Base-by-base conservation (phyloP, 2,888 invertebrate genomes). In the Phortica okadai region DNA sequence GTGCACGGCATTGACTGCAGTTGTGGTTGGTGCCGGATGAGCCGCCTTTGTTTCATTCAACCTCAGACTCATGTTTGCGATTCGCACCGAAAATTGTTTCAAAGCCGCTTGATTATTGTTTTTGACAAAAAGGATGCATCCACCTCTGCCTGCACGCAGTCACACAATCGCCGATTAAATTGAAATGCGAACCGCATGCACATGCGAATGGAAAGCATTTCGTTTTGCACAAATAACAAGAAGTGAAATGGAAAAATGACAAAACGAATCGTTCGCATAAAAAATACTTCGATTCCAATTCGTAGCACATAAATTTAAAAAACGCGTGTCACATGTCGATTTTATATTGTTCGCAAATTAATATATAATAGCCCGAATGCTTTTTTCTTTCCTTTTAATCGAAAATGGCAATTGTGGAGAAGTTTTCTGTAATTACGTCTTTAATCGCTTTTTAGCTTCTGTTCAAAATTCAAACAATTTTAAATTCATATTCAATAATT, bases 311-410 rank as follows among this genome's bases (percentile, higher is more conserved):
- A 88, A 88, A 88, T 88, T 88, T 83, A 72, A 82, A 83, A 81
- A 86, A 87, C 90, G 85, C 89, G 89, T 88, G 90, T 89, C 90
- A 86, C 89, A 88, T 87, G 89, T 90, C 89, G 89, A 89, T 90
- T 84, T 84, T 85, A 85, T 86, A 89, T 90, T 89, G 90, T 90
- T 89, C 89, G 85, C 89, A 89, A 89, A 89, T 90, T 90, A 89
- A 87, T 89, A 89, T 86, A 85, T 86, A 84, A 81, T 59, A 11
- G 21, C 54, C 59, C 41, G 58, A 45, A 50, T 58, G 25, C 44
- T 54, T 33, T 64, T 64, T 42, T 21, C 67, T 59, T 77, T 77
- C 14, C 69, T 69, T 72, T 69, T 56, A 82, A 79, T 81, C 33
- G 33, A 33, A 33, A 33, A 33, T 5, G 33, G 3, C 33, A 33